phyloP scores from a whole-genome alignment of 2,797 vertebrate genomes.

The Smutsia gigantea region DNA sequence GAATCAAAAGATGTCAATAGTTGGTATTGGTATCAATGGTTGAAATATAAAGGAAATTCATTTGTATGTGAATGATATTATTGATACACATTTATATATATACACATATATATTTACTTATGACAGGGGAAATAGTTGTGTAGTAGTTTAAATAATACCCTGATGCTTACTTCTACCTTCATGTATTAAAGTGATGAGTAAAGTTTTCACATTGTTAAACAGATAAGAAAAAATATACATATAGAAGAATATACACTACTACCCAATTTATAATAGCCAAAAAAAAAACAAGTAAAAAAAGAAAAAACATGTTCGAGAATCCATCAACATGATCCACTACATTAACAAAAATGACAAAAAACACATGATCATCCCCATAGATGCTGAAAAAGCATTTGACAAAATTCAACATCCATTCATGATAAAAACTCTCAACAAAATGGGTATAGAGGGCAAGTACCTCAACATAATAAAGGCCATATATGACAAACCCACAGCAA shows the following conservation, averaged over 20 bases:
- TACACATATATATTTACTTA: not conserved
- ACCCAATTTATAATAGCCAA: not conserved
- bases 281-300: not conserved
- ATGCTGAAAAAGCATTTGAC: too few species aligned
- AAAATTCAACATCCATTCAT: too few species aligned
- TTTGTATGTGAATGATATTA: not conserved
- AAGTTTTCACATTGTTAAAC: not conserved
- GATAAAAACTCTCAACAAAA: too few species aligned
- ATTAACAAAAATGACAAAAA: too few species aligned
- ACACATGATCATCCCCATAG: too few species aligned
- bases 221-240: not conserved
- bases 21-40: not conserved
- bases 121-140: not conserved
- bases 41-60: constrained; percentile 42
- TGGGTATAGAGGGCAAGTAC: too few species aligned
- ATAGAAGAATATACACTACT: not conserved
- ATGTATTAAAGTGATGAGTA: not conserved
- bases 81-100: not conserved
- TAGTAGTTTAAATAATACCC: not conserved
- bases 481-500: too few species aligned
- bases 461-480: too few species aligned
- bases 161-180: not conserved
- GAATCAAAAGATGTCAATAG: not conserved
- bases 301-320: not conserved
- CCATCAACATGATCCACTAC: too few species aligned